Base-by-base conservation (phyloP, 2,797 vertebrate species). In the Vespertilio murinus region DNA sequence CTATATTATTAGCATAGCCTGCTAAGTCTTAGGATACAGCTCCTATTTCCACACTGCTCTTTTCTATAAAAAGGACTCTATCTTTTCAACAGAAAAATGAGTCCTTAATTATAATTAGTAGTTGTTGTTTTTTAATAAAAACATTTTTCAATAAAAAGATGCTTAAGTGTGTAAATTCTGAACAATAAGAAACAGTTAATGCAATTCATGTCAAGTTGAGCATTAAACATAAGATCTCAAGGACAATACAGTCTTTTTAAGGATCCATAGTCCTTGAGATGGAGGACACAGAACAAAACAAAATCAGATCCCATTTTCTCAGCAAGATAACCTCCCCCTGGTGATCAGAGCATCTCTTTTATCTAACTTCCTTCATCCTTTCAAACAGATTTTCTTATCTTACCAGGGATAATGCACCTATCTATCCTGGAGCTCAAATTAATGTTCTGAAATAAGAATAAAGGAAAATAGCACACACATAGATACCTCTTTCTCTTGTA, bases 381-480 rank as follows among this genome's bases (percentile, higher is more conserved):
- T 88, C 77, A 96, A 96, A 94, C 13, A 80, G 10, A 77, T 91
- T 83, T 96, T 94, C 70, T 88, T 38, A 73, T 87, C 30, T n/a
- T 86, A 77, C 35, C 25, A 59, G 47, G 47, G 28, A 89, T 69
- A 91, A 83, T 78, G 22, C 33, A 73, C 28, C 65, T 77, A 35
- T 83, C 47, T 80, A 64, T 92, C 94, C 70, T 91, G 38, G 77
- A 91, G 49, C 18, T 87, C 65, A 65, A 18, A 80, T 16, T 61
- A 80, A 28, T 84, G 16, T 17, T 81, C 79, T 94, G 61, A 96
- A 79, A 65, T 94, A 88, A 80, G 30, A 88, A 96, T 85, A 78
- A 94, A 95, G 90, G 40, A 40, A 93, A 95, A 64, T 10, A 42
- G 13, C 17, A 28, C 18, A 82, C 35, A 3, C 14, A 47, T 22